Evolutionary conservation across 2,888 invertebrate genomes (phyloP), one percentile per base, ranked within the genome.

Genomic region (Macaria notata): DNA sequence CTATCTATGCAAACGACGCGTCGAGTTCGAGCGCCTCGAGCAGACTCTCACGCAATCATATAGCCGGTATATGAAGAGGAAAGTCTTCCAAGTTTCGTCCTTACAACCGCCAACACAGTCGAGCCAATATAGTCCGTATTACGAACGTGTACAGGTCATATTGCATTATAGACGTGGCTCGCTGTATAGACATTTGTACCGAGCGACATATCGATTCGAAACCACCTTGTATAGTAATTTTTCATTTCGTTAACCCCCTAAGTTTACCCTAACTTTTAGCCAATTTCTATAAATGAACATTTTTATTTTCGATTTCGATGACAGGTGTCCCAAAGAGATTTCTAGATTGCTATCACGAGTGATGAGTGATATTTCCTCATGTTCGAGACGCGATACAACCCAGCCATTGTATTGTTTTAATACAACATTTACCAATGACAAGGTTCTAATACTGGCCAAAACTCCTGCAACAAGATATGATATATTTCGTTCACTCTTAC

Each of bases 61-160:
- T 88, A 86, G 52, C 82, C 46, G 9, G 84, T 87, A 89, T 89
- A 89, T 72, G 87, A 81, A 65, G 65, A 75, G 80, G 86, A 88
- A 86, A 83, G 81, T 70, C 58, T 58, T 69, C 61, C 68, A 68
- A 65, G 63, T 46, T 47, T 41, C 9, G 44, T 56, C 65, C 66
- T 65, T 70, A 72, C 75, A 72, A 71, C 72, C 71, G 72, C 61
- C 62, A 66, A 68, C 62, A 65, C 51, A 56, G 61, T 55, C 38
- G 46, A 63, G 61, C 45, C 54, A 49, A 43, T 52, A 49, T 53
- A 43, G 50, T 49, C 53, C 46, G 43, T 59, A 54, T 56, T 47
- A 43, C 49, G 41, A 61, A 63, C 50, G n/a, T 31, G 59, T 59
- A 55, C 57, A 58, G 60, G 62, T 65, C 64, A 71, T 54, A 59